Evolutionary conservation across 2,888 invertebrate species (phyloP).

Genomic region (Athalia circularis): DNA sequence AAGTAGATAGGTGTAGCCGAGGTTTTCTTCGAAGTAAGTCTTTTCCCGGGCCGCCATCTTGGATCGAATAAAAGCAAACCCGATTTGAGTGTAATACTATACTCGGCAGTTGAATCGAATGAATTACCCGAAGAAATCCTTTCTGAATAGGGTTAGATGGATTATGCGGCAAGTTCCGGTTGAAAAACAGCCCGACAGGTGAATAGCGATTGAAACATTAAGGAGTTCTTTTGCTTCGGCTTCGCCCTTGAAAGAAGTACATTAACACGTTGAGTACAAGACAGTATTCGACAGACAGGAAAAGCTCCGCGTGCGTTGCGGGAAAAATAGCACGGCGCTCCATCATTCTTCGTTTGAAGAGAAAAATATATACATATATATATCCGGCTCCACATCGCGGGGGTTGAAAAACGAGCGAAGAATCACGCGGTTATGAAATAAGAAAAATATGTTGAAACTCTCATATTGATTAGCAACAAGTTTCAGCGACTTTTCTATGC

Average conservation of each 20-base stretch:
- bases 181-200: conserved; percentile 57
- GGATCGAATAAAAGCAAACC: conserved; percentile 13
- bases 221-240: conserved; percentile 56
- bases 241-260: conserved; percentile 67
- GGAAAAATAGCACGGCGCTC: conserved; percentile 16
- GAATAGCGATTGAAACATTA: conserved; percentile 71
- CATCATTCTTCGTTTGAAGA: conserved; percentile 34
- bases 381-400: no score
- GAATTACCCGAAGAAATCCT: conserved; percentile 7
- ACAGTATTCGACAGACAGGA: conserved; percentile 13
- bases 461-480: no score
- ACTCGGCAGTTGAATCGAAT: background rate
- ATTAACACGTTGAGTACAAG: conserved; percentile 60
- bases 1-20: background rate
- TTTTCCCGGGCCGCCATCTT: background rate
- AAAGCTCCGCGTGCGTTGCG: background rate
- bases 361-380: no score
- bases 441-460: no score
- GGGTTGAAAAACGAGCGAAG: no score
- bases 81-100: conserved; percentile 12
- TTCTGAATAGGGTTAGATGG: conserved; percentile 62
- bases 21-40: no score
- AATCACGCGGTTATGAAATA: no score
- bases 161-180: conserved; percentile 61
- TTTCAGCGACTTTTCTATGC: background rate